Evolutionary conservation across 2,797 vertebrate genomes (phyloP).

Genomic region (Gymnopithys bicolor): DNA sequence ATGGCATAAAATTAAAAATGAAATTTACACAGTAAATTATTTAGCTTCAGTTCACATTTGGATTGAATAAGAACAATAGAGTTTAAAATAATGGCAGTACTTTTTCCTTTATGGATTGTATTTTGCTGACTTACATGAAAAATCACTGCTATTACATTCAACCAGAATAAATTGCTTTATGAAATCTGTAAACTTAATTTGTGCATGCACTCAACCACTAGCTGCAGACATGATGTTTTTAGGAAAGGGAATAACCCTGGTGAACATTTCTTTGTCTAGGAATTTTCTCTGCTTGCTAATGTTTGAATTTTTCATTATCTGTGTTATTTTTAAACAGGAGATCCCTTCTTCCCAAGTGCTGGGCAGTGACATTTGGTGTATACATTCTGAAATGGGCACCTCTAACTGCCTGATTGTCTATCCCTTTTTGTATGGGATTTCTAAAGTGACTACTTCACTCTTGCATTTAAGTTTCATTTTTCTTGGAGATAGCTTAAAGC

Average conservation of each 20-base stretch:
- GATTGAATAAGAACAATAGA: constrained; percentile 71
- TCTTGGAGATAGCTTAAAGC: constrained; percentile 48
- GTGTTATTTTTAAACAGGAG: constrained; percentile 1
- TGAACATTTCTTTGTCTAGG: constrained; percentile 48
- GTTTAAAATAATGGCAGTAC: constrained; percentile 64
- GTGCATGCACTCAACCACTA: constrained; percentile 57
- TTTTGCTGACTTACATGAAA: constrained; percentile 79
- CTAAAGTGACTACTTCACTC: not conserved
- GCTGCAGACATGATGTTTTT: constrained; percentile 41
- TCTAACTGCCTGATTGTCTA: not conserved
- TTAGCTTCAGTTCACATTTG: constrained; percentile 62
- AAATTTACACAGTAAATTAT: constrained; percentile 75
- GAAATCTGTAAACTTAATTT: constrained; percentile 78
- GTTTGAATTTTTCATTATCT: constrained; percentile 55
- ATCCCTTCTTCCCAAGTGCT: not conserved
- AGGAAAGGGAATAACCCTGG: constrained; percentile 45
- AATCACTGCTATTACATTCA: constrained; percentile 76
- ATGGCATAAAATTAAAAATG: constrained; percentile 77
- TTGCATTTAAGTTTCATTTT: constrained; percentile 34
- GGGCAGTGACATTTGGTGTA: not conserved
- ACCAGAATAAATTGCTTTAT: constrained; percentile 73
- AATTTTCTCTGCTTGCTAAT: constrained; percentile 39
- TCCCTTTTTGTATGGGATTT: not conserved
- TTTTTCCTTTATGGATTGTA: constrained; percentile 66
- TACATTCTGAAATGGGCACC: constrained; percentile 32